Base-by-base conservation (phyloP, 2,888 invertebrate genomes). In the Dorcus parallelipipedus region DNA sequence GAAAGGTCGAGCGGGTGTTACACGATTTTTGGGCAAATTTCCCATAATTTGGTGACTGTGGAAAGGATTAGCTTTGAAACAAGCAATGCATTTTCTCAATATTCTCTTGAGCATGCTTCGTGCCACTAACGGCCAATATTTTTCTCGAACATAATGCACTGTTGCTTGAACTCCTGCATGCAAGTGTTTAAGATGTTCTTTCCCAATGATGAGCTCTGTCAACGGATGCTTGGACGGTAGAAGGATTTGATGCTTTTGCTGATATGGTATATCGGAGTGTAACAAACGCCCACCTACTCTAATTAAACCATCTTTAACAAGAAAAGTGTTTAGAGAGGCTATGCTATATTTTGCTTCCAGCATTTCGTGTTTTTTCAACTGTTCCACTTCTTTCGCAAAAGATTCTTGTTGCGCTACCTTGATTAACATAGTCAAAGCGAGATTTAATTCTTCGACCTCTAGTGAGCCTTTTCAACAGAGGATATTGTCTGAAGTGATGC, bases 211-310 rank as follows among this genome's bases (percentile, higher is more conserved):
- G n/a, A 58, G 50, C 6, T 39, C 40, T 9, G 49, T 58, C 10
- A 58, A 23, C 9, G 48, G 47, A 49, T 49, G 45, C 6, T 52
- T 56, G 9, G 51, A 40, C 23, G 58, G 54, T 26, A 57, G 17
- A 9, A 54, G 17, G 2, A 49, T 49, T 40, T 23, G 54, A 23
- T 56, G 56, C 41, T 52, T 56, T 14, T 50, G 50, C 41, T 55
- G 47, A 14, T 56, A 59, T 10, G 39, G 47, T 14, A 59, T n/a
- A 9, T 41, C 17, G 6, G 40, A 43, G n/a, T 48, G 26, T 1
- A 20, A 23, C 14, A 59, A 7, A 9, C 55, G 49, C 3, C 59
- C 55, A 1, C 59, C 55, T 20, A 59, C 55, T 10, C 59, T 40
- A 23, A 59, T 42, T 9, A 59, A 17, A 5, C 49, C 43, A 23